Conservation (phyloP, 2,113 vertebrate genomes). For the Peromyscus leucopus region DNA sequence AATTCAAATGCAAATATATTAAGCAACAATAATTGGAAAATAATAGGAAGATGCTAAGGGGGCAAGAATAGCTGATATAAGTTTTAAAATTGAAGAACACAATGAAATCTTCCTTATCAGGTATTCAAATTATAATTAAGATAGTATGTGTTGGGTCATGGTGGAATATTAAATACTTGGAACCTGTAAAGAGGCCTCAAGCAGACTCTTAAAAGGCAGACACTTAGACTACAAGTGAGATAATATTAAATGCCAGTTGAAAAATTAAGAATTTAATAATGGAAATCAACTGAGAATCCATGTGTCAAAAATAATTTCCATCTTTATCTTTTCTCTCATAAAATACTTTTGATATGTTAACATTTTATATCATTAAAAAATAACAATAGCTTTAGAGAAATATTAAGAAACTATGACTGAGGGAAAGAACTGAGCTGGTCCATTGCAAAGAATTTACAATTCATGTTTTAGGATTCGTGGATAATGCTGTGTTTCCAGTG, state of each 20-base stretch:
- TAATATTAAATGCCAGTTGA: background rate
- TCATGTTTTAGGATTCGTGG: background rate
- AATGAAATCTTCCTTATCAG: background rate
- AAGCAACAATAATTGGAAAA: background rate
- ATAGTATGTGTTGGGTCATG: accelerated
- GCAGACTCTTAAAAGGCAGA: accelerated
- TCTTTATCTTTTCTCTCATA: background rate
- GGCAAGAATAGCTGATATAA: background rate
- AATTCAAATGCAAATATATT: background rate
- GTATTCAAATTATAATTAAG: background rate
- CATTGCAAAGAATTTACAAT: background rate
- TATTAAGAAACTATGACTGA: background rate
- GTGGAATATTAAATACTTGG: background rate
- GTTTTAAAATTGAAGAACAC: background rate
- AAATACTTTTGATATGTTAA: background rate
- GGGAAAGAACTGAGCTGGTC: background rate
- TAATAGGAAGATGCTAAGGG: background rate
- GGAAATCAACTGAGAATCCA: background rate
- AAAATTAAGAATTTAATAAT: background rate
- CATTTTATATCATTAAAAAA: background rate
- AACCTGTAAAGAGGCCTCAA: background rate
- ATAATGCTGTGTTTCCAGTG: background rate
- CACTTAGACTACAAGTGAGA: accelerated
- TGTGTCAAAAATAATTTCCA: background rate
- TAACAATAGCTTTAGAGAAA: background rate